Base-by-base conservation (phyloP, 2,797 vertebrate species). In the Uromys caudimaculatus region DNA sequence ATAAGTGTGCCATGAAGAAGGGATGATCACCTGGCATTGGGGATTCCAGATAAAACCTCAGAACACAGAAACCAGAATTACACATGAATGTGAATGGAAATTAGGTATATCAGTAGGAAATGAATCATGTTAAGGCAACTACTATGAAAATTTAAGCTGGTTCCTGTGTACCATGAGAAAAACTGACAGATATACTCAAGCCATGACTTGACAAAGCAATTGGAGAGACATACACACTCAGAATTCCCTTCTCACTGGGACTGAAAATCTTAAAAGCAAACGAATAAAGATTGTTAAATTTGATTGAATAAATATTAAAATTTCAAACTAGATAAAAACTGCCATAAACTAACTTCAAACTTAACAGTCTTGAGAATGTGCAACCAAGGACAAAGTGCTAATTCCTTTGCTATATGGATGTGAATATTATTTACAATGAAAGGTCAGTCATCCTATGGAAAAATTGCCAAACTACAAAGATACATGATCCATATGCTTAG, bases 381-480 rank as follows among this genome's bases (percentile, higher is more conserved):
- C 11, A 76, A 50, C 19, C n/a, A 85, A 89, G 17, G 27, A 76
- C n/a, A 85, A 91, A 95, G 73, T 81, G 44, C 44, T 94, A 62
- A 94, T 69, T 85, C 79, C n/a, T 27, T 89, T 58, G 38, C 38
- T 54, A 52, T 21, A 27, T 21, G n/a, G 54, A 58, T 75, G 50
- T 71, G 52, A 76, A 27, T 16, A 81, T 27, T 38, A 58, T 38
- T n/a, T 38, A 58, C 3, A 81, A 38, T 81, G 12, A 56, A 38
- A 81, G 35, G 21, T 27, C 17, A 19, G 2, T 38, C n/a, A 78
- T 19, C 16, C 16, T 78, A 52, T 27, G 2, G 52, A 81, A 38
- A 79, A 56, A 13, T n/a, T 24, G 16, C 11, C 21, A 24, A 81
- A 56, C 78, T n/a, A 27, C 52, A 89, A 89, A 29, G 50, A 52